Evolutionary conservation across 2,113 vertebrate species (phyloP), one percentile per base, ranked within the genome.

Genomic region (Cephalopterus ornatus): DNA sequence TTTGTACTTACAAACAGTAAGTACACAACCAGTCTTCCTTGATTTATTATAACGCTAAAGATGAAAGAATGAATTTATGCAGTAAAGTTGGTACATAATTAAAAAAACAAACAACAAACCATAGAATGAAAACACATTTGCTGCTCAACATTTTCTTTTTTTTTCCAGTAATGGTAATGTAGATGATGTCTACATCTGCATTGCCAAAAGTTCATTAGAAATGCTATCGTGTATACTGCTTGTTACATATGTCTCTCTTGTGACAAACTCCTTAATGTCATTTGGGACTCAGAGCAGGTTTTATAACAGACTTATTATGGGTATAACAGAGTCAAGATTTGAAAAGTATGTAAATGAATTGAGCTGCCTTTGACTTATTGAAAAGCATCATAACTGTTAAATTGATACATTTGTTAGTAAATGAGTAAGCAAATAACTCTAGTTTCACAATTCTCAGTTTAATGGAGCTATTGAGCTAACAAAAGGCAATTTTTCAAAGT

Each of bases 321-420:
- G 39, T 92, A 94, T 82, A 92, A 88, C 37, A 93, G 70, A 91
- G 92, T 85, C 78, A 92, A 90, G 75, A 97, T 96, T 90, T 95
- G 67, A 97, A 96, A 98, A 86, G 26, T 95, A 97, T 95, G 94
- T 71, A 96, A 97, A 97, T 97, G 35, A 93, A 84, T 88, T 95
- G 81, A 95, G 71, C 65, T 92, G n/a, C 13, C 81, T 95, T 95
- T 97, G 93, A 92, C 82, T 95, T 95, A 89, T 44, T 77, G 70
- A 97, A 93, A 94, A 77, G 32, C 59, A 95, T 77, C 58, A 56
- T 82, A 94, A 79, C 87, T 92, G 86, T 94, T 96, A 95, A 91
- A 72, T 59, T 76, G 91, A 96, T 93, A 50, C 26, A 93, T 95
- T 95, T 93, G 80, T 62, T 95, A 95, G 83, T 58, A 96, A 97